Base-by-base conservation (phyloP, 1,140 invertebrate species). In the Apolygus lucorum region DNA sequence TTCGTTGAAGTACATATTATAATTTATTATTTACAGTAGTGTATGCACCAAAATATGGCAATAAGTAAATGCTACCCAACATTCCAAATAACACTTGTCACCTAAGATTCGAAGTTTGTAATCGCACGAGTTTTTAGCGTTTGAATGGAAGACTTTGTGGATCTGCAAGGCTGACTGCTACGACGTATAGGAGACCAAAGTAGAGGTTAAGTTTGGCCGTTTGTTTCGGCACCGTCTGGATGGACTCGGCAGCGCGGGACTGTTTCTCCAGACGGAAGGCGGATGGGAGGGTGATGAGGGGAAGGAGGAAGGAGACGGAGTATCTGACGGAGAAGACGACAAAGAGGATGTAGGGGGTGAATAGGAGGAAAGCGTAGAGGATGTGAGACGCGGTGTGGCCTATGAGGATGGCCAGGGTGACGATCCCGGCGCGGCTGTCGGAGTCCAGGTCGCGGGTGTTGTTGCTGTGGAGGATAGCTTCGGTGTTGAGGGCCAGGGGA, bases 401-500 rank as follows among this genome's bases (percentile, higher is more conserved):
- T 74, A 97, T 89, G n/a, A 96, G 78, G 76, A 98, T 96, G 8
- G 95, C 93, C 72, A 97, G 78, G 2, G 95, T 97, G 0, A 97
- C 76, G 28, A 77, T 77, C 4, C 75, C 74, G 11, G 74, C 75
- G 67, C 71, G 70, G n/a, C 74, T 71, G 67, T 77, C 76, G 71
- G 72, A 73, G 67, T 77, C 75, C 52, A 92, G 84, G 81, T 97
- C 94, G 71, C 94, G 84, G 0, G 93, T 94, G 78, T 97, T 97
- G 75, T 97, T 98, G 74, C 91, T 92, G 77, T 97, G 95, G 62
- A 98, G 81, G 75, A 97, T 96, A 26, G 94, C 94, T 78, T 96
- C 95, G 11, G 94, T 95, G 74, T 96, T 97, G 0, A 98, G 80
- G 4, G 95, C 94, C 71, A 98, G 78, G 11, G 95, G 95, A 74